Evolutionary conservation across 2,888 invertebrate genomes (phyloP).

Genomic region (Orthonychiurus folsomi): DNA sequence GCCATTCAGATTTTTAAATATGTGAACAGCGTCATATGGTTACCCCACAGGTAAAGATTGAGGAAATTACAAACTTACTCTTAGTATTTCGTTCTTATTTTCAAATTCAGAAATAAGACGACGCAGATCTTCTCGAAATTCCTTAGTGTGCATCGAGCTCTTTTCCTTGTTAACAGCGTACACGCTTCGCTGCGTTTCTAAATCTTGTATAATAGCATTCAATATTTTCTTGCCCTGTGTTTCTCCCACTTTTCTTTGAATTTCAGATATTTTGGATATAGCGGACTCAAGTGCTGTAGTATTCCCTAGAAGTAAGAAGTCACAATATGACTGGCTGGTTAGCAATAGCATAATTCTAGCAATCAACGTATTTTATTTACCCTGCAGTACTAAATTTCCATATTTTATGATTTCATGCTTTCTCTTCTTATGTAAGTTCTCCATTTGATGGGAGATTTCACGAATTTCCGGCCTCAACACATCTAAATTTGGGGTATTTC

Average conservation of each 20-base stretch:
- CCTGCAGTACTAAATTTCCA: not conserved
- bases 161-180: slow-evolving; percentile 25
- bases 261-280: slow-evolving; percentile 16
- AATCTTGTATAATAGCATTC: slow-evolving; percentile 24
- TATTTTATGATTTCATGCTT: not conserved
- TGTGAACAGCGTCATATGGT: not conserved
- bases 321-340: too few species aligned
- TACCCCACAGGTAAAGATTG: too few species aligned
- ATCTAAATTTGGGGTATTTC: not conserved
- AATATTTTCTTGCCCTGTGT: slow-evolving; percentile 22
- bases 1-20: not conserved
- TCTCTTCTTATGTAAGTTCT: not conserved
- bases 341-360: not conserved
- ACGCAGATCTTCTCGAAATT: slow-evolving; percentile 34
- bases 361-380: not conserved
- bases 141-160: slow-evolving; percentile 26
- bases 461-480: not conserved
- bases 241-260: slow-evolving; percentile 29
- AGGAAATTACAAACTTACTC: not conserved
- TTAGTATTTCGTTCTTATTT: not conserved
- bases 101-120: slow-evolving; percentile 16
- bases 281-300: slow-evolving; percentile 21
- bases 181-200: too few species aligned
- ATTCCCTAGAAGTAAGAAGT: too few species aligned
- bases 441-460: too few species aligned